Base-by-base conservation (phyloP, 2,113 vertebrate genomes). In the Hiodon alosoides region DNA sequence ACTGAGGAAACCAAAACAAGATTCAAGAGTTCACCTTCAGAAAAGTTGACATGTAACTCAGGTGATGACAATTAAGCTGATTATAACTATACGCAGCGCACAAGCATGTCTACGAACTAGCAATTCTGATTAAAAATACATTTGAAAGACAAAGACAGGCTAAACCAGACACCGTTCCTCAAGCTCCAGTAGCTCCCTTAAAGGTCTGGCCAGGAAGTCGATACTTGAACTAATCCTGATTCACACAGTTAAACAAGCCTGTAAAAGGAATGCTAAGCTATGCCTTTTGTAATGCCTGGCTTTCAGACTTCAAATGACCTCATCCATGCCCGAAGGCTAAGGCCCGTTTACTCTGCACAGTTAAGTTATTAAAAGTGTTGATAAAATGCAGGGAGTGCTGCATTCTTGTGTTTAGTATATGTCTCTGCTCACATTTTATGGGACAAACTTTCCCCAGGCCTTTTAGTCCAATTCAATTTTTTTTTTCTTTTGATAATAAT, bases 201-300 rank as follows among this genome's bases (percentile, higher is more conserved):
- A 69, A 82, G 81, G 86, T 88, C 88, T 89, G 88, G 85, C 87
- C 3, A 70, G 69, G 67, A 80, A 84, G 84, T 85, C 83, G 87
- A 90, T 87, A 86, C 86, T 89, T 86, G 86, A 88, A 84, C 86
- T 89, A 87, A 89, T 87, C 87, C 86, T 78, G 79, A 88, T 88
- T 90, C 86, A 85, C 72, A 69, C 67, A 76, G 70, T 78, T 70
- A 66, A 67, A 77, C 77, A 76, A 55, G 47, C 84, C 83, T 84
- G 80, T 67, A 48, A 46, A 70, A 86, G 84, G 85, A 89, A 89
- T 85, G 87, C 87, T 84, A 77, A 83, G 86, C 81, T 85, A 84
- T 82, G 80, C 78, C 81, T 87, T 89, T 86, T 90, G 83, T 71
- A 85, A 86, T 83, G 84, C 81, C 10, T 86, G 87, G 86, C 90